These are phyloP conservation scores for Patiria pectinifera DNA, from an alignment of 53 echinoderm and acorn worm genomes.

Conservation along the genomic window DNA sequence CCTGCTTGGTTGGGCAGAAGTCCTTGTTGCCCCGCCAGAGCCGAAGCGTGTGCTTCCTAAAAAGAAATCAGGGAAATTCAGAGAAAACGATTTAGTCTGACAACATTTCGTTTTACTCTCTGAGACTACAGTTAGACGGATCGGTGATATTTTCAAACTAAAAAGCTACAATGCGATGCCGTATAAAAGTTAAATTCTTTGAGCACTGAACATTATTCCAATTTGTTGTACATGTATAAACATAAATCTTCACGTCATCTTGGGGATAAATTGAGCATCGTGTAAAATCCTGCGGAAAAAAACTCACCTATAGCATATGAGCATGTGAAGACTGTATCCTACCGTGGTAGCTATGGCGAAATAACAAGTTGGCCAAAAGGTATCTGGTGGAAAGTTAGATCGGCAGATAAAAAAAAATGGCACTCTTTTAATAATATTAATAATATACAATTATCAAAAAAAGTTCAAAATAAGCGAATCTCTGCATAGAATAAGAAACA, in stretches of 20 bases:
- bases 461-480: not conserved
- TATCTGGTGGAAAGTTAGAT: conserved; percentile 15
- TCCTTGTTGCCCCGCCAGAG: conserved; percentile 76
- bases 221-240: not conserved
- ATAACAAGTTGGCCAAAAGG: conserved; percentile 63
- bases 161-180: not conserved
- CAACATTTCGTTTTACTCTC: not conserved
- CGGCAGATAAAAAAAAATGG: not conserved
- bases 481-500: not conserved
- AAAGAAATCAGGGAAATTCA: not conserved
- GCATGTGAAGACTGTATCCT: conserved; percentile 50
- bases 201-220: not conserved
- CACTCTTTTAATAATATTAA: not conserved
- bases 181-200: not conserved
- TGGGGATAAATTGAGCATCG: not conserved
- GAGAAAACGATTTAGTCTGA: not conserved
- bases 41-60: conserved; percentile 73
- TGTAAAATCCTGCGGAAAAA: not conserved
- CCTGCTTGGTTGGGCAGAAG: conserved; percentile 74
- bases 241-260: not conserved
- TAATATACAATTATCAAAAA: not conserved
- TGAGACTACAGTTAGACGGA: too few species aligned
- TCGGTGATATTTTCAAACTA: not conserved
- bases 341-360: conserved; percentile 47
- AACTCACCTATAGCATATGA: conserved; percentile 53